These are phyloP conservation scores for Paradisaea rubra DNA, from an alignment of 2,113 vertebrate species.

Conservation along the genomic window DNA sequence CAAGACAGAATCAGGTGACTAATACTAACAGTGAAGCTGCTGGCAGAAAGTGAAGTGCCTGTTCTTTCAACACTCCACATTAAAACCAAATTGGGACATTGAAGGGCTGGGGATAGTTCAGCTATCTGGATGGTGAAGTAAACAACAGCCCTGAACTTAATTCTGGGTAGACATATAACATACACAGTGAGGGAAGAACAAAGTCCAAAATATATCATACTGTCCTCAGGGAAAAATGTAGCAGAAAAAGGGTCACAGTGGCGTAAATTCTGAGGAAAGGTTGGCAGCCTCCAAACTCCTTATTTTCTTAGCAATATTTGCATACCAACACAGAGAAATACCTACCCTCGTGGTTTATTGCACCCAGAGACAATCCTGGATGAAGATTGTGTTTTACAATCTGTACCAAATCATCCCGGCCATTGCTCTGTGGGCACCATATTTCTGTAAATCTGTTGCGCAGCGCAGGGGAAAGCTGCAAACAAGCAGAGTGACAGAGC, in stretches of 20 bases:
- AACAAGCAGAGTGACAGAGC: neutral
- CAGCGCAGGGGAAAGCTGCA: slow-evolving; percentile 91
- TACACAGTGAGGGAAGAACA: neutral
- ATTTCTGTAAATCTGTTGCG: slow-evolving; percentile 97
- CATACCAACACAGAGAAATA: neutral
- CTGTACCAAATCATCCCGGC: slow-evolving; percentile 83
- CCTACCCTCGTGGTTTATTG: slow-evolving; percentile 68
- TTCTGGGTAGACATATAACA: neutral
- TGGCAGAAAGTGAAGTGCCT: neutral
- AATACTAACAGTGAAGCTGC: neutral
- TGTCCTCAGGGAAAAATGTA: neutral
- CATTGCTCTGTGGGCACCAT: slow-evolving; percentile 92
- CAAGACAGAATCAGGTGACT: neutral
- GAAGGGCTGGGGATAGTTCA: neutral
- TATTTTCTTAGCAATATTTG: neutral
- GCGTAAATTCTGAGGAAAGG: neutral
- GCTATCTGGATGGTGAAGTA: neutral
- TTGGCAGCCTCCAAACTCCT: neutral
- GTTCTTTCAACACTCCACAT: neutral
- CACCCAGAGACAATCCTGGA: slow-evolving; percentile 76
- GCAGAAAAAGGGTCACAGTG: neutral
- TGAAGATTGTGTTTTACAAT: slow-evolving; percentile 88
- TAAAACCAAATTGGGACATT: neutral
- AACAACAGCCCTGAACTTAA: neutral
- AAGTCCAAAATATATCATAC: neutral